Evolutionary conservation across 2,797 vertebrate genomes (phyloP), one percentile per base, ranked within the genome.

Genomic region (Poecilia picta): DNA sequence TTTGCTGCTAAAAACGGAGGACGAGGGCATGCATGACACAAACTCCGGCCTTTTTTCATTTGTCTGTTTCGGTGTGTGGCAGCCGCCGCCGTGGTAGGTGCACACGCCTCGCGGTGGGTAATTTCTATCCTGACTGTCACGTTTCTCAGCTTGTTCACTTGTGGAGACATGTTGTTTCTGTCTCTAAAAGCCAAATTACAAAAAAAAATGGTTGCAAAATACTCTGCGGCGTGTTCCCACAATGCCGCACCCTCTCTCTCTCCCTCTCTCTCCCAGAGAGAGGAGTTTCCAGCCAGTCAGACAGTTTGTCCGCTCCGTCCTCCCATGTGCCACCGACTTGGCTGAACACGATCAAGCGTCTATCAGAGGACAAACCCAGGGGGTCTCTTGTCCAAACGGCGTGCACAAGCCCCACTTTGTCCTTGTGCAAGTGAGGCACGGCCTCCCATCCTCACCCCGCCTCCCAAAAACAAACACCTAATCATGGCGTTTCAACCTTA

Each of bases 1-100:
- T 84, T 87, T 72, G 83, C 76, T 76, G 85, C 90, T 90, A 88
- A 92, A 91, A 92, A 83, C 39, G 83, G 87, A 86, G 81, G 80
- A 75, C 74, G 45, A 82, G 84, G 41, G 89, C 86, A 64, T 41
- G 86, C 76, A 33, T 83, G 85, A 83, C 88, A 89, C 79, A 76
- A 77, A 81, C 39, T 4, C 76, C 13, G 81, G 78, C 79, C 88
- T 81, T 81, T 39, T 39, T 25, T 68, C 39, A 28, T 62, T 4
- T 39, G 1, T 13, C 11, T 23, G 23, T 43, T 23, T 45, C 12
- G 6, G 68, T 72, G 81, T 85, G 84, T 13, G 15, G 43, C 8
- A 28, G 81, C 51, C 84, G 66, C 51, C 84, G 71, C 75, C 72
- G 86, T 78, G 87, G 88, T 81, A 13, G 8, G 41, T 76, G 81